phyloP scores from a whole-genome alignment of 2,888 invertebrate genomes.

The Epistrophe grossulariae region DNA sequence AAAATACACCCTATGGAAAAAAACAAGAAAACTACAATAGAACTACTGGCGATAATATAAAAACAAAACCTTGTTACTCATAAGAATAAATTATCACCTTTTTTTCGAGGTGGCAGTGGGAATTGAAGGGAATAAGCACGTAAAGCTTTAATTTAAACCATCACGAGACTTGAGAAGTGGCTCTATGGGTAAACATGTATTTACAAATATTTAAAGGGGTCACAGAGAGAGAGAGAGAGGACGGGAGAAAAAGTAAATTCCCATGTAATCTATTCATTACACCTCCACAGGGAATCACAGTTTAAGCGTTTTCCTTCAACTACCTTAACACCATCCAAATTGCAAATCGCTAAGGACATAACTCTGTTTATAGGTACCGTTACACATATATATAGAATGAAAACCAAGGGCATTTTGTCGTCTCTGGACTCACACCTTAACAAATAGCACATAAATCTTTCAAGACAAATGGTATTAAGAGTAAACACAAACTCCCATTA shows the following conservation, averaged over 20 bases:
- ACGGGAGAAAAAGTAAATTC: slow-evolving; percentile 54
- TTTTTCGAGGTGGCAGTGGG: slow-evolving; percentile 10
- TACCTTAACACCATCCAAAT: slow-evolving; percentile 22
- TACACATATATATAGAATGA: neutral
- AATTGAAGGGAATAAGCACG: slow-evolving; percentile 39
- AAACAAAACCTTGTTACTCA: slow-evolving; percentile 57
- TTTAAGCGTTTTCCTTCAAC: slow-evolving; percentile 55
- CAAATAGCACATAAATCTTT: slow-evolving; percentile 72
- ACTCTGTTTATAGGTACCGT: slow-evolving; percentile 26
- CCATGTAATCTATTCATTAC: slow-evolving; percentile 73
- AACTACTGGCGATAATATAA: slow-evolving; percentile 14
- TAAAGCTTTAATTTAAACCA: slow-evolving; percentile 45
- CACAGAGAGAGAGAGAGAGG: no score
- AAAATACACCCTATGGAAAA: slow-evolving; percentile 63
- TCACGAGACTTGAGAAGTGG: slow-evolving; percentile 21
- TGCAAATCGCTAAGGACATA: slow-evolving; percentile 68
- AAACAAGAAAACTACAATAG: slow-evolving; percentile 1
- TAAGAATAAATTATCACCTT: slow-evolving; percentile 69
- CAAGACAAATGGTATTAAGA: slow-evolving; percentile 74
- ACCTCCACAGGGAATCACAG: slow-evolving; percentile 72
- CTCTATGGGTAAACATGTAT: neutral
- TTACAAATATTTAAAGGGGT: slow-evolving; percentile 5
- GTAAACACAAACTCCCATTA: slow-evolving; percentile 75
- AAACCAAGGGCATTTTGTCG: slow-evolving; percentile 22
- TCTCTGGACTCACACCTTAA: slow-evolving; percentile 6